A percentile compares a stretch with the other conserved stretches of the same genome.
phyloP scores from a whole-genome alignment of 2,888 invertebrate species.

The Aricia artaxerxes region DNA sequence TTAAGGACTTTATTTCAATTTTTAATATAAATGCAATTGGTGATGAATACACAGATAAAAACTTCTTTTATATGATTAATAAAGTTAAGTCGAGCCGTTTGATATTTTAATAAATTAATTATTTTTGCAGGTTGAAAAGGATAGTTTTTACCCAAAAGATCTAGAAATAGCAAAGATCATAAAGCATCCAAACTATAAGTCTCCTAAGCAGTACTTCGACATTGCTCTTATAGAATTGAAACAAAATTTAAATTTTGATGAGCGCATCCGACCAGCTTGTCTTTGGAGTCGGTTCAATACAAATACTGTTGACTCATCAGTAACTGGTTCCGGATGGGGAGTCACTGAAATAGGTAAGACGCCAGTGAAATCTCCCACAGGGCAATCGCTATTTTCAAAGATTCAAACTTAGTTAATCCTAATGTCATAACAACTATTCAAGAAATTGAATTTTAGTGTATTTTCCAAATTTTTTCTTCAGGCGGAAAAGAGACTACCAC shows the following conservation, averaged over 20 bases:
- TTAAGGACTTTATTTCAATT: too few species aligned
- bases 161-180: constrained; percentile 9
- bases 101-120: background rate
- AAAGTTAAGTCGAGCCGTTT: background rate
- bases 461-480: background rate
- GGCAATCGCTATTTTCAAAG: background rate
- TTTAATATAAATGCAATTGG: too few species aligned
- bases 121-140: background rate
- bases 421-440: background rate
- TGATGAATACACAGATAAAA: too few species aligned
- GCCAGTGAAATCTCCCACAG: background rate
- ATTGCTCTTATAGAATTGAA: constrained; percentile 47
- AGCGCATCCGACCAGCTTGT: constrained; percentile 45
- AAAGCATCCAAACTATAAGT: constrained; percentile 36
- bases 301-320: constrained; percentile 36
- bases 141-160: constrained; percentile 15
- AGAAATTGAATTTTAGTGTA: background rate
- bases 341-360: constrained; percentile 44
- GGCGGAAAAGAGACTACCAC: constrained; percentile 26
- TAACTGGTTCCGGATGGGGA: constrained; percentile 46
- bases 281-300: constrained; percentile 42
- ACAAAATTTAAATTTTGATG: constrained; percentile 38
- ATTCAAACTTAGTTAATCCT: background rate
- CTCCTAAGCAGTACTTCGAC: constrained; percentile 46
- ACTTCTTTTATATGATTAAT: background rate